A percentile compares a stretch with the other conserved stretches of the same genome.
These are phyloP conservation scores for Eupithecia subfuscata DNA, from an alignment of 2,888 invertebrate genomes.

Conservation along the genomic window DNA sequence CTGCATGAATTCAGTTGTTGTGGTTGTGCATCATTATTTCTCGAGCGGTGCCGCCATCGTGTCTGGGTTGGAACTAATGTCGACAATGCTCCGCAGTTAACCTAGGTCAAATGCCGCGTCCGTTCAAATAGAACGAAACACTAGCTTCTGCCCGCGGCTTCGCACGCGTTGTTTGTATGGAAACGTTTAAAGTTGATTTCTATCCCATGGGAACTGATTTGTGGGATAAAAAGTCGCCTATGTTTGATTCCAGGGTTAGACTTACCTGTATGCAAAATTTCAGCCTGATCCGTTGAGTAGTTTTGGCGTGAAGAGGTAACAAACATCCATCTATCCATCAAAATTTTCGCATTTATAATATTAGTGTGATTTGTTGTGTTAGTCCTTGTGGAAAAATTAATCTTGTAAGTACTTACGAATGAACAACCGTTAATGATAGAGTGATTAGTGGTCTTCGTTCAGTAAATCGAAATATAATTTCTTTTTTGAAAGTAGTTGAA, in stretches of 20 bases:
- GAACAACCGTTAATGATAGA: neutral
- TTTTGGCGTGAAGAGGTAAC: too few relatives aligned
- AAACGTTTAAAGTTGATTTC: too few relatives aligned
- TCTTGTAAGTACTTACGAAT: neutral
- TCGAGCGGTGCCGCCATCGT: conserved; percentile 12
- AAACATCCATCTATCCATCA: too few relatives aligned
- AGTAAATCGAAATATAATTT: neutral
- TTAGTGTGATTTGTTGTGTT: neutral
- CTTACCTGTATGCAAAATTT: too few relatives aligned
- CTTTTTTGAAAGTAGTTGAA: neutral
- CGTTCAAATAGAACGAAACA: neutral
- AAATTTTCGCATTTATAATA: too few relatives aligned
- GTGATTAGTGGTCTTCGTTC: neutral
- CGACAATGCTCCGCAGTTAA: conserved; percentile 10
- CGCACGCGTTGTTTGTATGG: too few relatives aligned
- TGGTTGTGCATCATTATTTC: conserved; percentile 2
- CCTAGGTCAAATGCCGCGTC: conserved; percentile 13
- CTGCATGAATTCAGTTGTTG: neutral
- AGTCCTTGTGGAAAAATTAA: neutral
- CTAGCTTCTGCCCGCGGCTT: too few relatives aligned
- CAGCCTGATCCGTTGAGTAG: too few relatives aligned
- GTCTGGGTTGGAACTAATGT: conserved; percentile 14
- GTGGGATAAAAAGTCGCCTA: too few relatives aligned
- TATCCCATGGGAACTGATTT: too few relatives aligned
- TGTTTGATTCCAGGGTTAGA: too few relatives aligned